Conservation (phyloP, 2,113 vertebrate genomes). For the Chaetorhynchus papuensis region DNA sequence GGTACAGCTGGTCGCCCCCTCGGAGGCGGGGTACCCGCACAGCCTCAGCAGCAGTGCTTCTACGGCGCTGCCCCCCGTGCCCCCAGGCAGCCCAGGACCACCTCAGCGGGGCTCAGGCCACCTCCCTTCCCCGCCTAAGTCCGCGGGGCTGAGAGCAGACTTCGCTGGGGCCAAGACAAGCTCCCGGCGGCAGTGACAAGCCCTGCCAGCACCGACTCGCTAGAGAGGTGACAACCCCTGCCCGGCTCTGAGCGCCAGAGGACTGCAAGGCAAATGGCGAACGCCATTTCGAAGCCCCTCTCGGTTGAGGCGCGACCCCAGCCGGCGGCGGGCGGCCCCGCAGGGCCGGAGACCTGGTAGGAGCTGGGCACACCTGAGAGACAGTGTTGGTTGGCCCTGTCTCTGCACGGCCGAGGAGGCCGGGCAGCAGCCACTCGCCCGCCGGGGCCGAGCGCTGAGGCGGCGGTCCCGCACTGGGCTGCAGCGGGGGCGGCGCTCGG, state of each 20-base stretch:
- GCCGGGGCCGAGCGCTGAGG: fast-evolving
- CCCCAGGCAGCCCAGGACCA: background rate
- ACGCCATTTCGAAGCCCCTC: background rate
- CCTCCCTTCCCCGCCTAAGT: background rate
- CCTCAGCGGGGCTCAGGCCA: background rate
- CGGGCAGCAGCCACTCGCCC: fast-evolving
- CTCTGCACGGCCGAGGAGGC: background rate
- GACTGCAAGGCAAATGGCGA: background rate
- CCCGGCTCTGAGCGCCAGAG: background rate
- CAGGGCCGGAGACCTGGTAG: background rate
- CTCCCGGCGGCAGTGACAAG: background rate
- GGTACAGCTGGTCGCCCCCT: fast-evolving
- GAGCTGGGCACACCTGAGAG: background rate
- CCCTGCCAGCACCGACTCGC: background rate
- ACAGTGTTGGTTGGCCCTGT: background rate
- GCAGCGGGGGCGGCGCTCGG: background rate
- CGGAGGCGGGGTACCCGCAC: background rate
- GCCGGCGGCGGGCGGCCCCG: background rate
- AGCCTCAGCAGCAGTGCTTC: fast-evolving
- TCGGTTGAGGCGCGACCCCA: background rate
- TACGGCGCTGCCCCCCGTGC: fast-evolving
- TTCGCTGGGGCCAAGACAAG: too few relatives aligned
- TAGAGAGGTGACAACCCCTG: background rate
- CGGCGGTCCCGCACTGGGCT: fast-evolving
- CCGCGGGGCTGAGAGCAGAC: background rate